Evolutionary conservation across 2,113 vertebrate species (phyloP), one percentile per base, ranked within the genome.

Genomic region (Phyllopteryx taeniolatus): DNA sequence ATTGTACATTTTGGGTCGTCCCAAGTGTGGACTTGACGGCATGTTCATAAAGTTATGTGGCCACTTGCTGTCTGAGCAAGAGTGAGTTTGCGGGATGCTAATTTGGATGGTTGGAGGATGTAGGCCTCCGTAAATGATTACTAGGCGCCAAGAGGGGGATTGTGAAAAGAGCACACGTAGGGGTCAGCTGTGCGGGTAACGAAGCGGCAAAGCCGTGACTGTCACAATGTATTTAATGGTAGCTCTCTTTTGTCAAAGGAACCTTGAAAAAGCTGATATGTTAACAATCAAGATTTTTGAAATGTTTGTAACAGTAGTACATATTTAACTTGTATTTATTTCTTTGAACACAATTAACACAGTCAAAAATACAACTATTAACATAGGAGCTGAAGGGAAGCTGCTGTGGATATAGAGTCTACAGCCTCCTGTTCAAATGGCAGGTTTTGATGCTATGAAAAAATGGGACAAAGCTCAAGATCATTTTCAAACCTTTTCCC

Each of bases 11-110:
- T 87, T 22, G 93, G 92, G 91, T 90, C 91, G 93, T 95, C 86
- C 89, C 89, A 88, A 85, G 89, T 90, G 84, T 87, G 74, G 87
- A 91, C 93, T 95, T 96, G 95, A 95, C 95, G 95, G 93, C 90
- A 89, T 80, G 87, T 73, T 75, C 67, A 80, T 80, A 74, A 94
- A 92, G 92, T 92, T 89, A 83, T 77, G 82, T 86, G 85, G 74
- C 74, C 92, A 91, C 92, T 94, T 93, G 89, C 91, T 92, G 89
- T 83, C 85, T 84, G 86, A 91, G 89, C 91, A 89, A 87, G 90
- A 92, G 87, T 90, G 70, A 78, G 72, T 79, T 73, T 44, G 69
- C 73, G 91, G 87, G 89, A 91, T 89, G 87, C 73, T 74, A 80
- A 86, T 90, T 94, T 77, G 68, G 66, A 27, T 27, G 27, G 1